phyloP scores from a whole-genome alignment of 2,888 invertebrate genomes.

The Carabus problematicus region DNA sequence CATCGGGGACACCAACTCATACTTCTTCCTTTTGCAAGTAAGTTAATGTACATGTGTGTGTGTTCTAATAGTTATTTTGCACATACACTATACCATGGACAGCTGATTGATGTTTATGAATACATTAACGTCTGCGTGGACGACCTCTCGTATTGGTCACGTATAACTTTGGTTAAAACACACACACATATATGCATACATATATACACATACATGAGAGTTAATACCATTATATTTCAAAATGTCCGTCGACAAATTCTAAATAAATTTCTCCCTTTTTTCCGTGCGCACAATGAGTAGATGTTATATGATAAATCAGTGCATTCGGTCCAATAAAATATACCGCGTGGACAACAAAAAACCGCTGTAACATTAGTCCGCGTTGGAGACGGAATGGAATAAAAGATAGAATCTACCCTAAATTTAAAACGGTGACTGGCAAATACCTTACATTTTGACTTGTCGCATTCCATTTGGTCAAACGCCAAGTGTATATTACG shows the following conservation, averaged over 20 bases:
- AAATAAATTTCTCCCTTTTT: too few species aligned
- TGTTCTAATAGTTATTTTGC: neutral
- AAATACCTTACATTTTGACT: conserved; percentile 49
- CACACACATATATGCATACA: neutral
- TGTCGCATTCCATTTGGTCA: conserved; percentile 39
- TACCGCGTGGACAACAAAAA: conserved; percentile 21
- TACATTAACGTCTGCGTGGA: conserved; percentile 24
- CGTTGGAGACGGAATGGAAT: conserved; percentile 45
- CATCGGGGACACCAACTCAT: conserved; percentile 3
- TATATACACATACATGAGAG: neutral
- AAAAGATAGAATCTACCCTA: conserved; percentile 55
- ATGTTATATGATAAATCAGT: conserved; percentile 39
- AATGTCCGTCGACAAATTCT: too few species aligned
- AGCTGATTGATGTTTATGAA: conserved; percentile 35
- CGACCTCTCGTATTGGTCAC: neutral
- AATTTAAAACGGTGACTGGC: conserved; percentile 58
- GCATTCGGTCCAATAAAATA: conserved; percentile 40
- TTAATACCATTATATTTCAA: neutral
- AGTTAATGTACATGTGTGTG: too few species aligned
- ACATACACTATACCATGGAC: conserved; percentile 2
- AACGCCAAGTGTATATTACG: neutral
- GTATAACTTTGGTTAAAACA: conserved; percentile 4
- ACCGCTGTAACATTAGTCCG: conserved; percentile 37
- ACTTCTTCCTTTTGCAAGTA: neutral
- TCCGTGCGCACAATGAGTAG: conserved; percentile 12